Evolutionary conservation across 64 coral and sea anemone species (phyloP).

Genomic region (Hydrozoanthus tunicans): DNA sequence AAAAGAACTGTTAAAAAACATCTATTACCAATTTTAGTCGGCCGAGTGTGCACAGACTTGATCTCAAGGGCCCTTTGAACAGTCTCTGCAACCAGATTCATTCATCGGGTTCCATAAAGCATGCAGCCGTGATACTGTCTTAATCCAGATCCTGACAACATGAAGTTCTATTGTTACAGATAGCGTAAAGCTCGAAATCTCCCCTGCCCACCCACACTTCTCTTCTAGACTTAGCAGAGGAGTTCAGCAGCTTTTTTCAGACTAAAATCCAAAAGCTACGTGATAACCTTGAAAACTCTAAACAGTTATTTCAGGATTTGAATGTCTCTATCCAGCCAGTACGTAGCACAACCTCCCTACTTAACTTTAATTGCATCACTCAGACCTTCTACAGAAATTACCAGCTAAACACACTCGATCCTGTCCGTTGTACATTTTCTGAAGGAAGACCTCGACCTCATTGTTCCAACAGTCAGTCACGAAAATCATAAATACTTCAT

Average conservation of each 20-base stretch:
- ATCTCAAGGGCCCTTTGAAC: no score
- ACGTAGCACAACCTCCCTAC: constrained; percentile 1
- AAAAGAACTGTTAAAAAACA: no score
- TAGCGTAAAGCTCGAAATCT: no score
- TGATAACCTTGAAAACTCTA: constrained; percentile 18
- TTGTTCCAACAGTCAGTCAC: not conserved
- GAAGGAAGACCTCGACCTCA: not conserved
- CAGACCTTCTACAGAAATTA: constrained; percentile 7
- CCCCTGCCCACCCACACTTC: not conserved
- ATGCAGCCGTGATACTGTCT: no score
- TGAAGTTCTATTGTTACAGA: no score
- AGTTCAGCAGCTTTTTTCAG: not conserved
- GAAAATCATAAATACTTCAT: not conserved
- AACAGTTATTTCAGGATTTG: constrained; percentile 2
- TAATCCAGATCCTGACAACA: no score
- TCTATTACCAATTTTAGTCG: no score
- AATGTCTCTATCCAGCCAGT: not conserved
- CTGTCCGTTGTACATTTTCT: not conserved
- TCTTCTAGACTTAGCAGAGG: not conserved
- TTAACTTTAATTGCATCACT: not conserved
- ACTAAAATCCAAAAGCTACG: constrained; percentile 5
- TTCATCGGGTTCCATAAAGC: no score
- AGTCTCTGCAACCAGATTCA: no score
- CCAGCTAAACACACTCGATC: not conserved
- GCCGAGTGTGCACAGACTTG: no score